phyloP scores from a whole-genome alignment of 1,140 invertebrate species.

The Camponotus pennsylvanicus region DNA sequence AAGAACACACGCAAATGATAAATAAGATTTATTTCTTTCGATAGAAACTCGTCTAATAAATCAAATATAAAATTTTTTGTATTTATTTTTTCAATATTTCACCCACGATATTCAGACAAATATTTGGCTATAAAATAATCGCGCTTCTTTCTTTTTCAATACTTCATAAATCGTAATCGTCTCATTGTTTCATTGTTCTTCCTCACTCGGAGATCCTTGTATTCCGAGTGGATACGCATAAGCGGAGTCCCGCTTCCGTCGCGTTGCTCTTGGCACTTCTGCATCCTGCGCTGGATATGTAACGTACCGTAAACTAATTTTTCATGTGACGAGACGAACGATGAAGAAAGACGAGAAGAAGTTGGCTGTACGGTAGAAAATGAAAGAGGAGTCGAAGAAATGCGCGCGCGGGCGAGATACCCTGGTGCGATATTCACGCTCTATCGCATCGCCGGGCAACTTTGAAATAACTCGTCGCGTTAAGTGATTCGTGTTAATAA shows the following conservation, averaged over 20 bases:
- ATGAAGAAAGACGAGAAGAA: slow-evolving; percentile 41
- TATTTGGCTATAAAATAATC: background rate
- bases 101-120: slow-evolving; percentile 42
- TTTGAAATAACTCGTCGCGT: slow-evolving; percentile 70
- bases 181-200: slow-evolving; percentile 71
- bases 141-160: slow-evolving; percentile 33
- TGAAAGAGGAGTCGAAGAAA: slow-evolving; percentile 36
- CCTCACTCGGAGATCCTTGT: slow-evolving; percentile 43
- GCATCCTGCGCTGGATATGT: slow-evolving; percentile 59
- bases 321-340: slow-evolving; percentile 58
- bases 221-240: slow-evolving; percentile 67
- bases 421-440: slow-evolving; percentile 66
- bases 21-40: background rate
- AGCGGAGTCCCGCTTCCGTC: slow-evolving; percentile 58
- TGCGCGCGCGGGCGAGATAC: slow-evolving; percentile 40
- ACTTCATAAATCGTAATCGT: slow-evolving; percentile 52
- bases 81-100: background rate
- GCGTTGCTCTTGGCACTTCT: slow-evolving; percentile 61
- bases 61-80: background rate
- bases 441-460: slow-evolving; percentile 73
- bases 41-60: background rate
- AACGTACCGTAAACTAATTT: slow-evolving; percentile 74
- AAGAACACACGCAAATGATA: background rate
- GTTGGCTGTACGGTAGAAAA: background rate
- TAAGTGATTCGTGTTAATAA: slow-evolving; percentile 69